Base-by-base conservation (phyloP, 2,113 vertebrate genomes). In the Paralichthys olivaceus region DNA sequence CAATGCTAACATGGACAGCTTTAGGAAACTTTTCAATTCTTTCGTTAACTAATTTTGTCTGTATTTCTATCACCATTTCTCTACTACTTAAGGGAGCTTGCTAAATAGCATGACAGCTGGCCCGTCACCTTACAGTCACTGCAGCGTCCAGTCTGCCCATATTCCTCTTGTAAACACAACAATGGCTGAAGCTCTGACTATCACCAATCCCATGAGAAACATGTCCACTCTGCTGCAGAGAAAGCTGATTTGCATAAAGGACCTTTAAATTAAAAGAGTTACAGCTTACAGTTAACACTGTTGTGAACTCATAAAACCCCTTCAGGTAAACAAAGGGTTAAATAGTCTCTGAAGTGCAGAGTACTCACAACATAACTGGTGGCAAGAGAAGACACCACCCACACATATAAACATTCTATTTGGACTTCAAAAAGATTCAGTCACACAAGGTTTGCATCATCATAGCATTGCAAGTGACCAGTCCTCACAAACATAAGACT, bases 321-420 rank as follows among this genome's bases (percentile, higher is more conserved):
- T n/a, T n/a, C n/a, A n/a, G n/a, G n/a, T n/a, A n/a, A 19, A 3
- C 34, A 62, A 40, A 14, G 23, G 45, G 25, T 63, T 72, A 40
- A 72, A 51, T 61, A 26, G 15, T 70, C 45, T 29, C 28, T 23
- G 81, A 72, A 75, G 20, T 68, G 47, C 1, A 40, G 56, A 28
- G 17, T 75, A 7, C 28, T 68, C 51, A 59, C 47, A 68, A 72
- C 82, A 72, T 49, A 69, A 78, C n/a, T 47, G n/a, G 29, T 75
- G 79, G 49, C 51, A 54, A n/a, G 19, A 69, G 37, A 26, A 79
- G 23, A 80, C 61, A 65, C 28, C 55, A 45, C 68, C 54, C 69
- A 60, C 69, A 29, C 65, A 45, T 45, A 58, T 37, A 57, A 43
- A 49, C n/a, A 59, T 32, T 68, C 61, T 57, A 63, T 66, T 73